Evolutionary conservation across 2,797 vertebrate species (phyloP).

Genomic region (Pteropus rufus): DNA sequence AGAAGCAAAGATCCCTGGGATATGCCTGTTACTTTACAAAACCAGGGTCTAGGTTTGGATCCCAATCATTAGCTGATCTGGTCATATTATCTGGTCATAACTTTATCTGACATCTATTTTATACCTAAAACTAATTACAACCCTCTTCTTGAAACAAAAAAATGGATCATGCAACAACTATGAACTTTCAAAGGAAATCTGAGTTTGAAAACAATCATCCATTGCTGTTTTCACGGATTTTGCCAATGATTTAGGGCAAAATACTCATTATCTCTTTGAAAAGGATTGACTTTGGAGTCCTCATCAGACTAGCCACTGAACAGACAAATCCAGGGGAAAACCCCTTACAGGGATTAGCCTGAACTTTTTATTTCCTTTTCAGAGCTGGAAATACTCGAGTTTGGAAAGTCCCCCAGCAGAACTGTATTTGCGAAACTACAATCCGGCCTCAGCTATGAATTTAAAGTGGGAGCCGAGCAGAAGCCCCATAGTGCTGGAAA

Average conservation of each 20-base stretch:
- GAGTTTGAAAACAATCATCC: not conserved
- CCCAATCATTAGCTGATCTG: conserved; percentile 56
- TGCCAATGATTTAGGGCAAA: not conserved
- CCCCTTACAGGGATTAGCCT: not conserved
- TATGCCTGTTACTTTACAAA: conserved; percentile 63
- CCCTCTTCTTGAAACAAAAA: conserved; percentile 43
- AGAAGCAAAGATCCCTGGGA: conserved; percentile 29
- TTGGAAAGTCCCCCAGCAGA: conserved; percentile 56
- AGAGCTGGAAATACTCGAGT: conserved; percentile 3
- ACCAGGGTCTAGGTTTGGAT: not conserved
- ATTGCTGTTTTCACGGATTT: not conserved
- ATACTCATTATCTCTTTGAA: not conserved
- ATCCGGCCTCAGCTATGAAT: not conserved
- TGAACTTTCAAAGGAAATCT: conserved; percentile 18
- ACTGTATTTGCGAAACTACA: not conserved
- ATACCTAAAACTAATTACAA: conserved; percentile 24
- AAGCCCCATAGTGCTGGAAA: not conserved
- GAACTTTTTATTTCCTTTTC: conserved; percentile 52
- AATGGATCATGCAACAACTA: not conserved
- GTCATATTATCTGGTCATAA: not conserved
- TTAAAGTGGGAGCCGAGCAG: not conserved
- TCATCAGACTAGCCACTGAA: not conserved
- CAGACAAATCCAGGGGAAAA: conserved; percentile 54
- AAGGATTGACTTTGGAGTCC: not conserved
- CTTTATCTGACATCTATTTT: conserved; percentile 16